Base-by-base conservation (phyloP, 1,140 invertebrate genomes). In the Drosophila ananassae region DNA sequence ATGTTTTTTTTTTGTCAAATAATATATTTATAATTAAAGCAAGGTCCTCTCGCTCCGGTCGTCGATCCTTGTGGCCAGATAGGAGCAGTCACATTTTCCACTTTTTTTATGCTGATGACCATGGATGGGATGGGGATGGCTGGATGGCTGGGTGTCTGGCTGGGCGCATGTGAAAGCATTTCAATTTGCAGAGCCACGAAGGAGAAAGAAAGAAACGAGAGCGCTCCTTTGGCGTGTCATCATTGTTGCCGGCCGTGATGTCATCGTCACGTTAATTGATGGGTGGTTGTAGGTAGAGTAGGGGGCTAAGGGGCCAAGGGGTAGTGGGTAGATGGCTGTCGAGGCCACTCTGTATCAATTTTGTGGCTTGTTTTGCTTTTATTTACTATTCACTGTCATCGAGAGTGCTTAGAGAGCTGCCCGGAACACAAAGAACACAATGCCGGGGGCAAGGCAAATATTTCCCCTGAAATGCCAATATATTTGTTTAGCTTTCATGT, bases 321-420 rank as follows among this genome's bases (percentile, higher is more conserved):
- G 24, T 22, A 54, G 17, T 17, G 17, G 17, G 17, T 17, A 17
- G 17, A 17, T 17, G 17, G 17, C 17, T 17, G 17, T 17, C 17
- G 17, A 17, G 17, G 17, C 17, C 17, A 77, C n/a, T 59, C 54
- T 73, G 57, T 85, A 87, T 81, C 55, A 82, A 72, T 81, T 81
- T 85, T 82, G 61, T 48, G 52, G 77, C 53, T 62, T 44, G 51
- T 64, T 78, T 77, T 81, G 68, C 80, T 78, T 64, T 47, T 25
- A 64, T 78, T 77, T 81, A 79, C 80, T 75, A 71, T 77, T 74
- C 69, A 57, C 52, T 71, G 54, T 57, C 79, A 67, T 44, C 39
- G 51, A 41, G 28, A 69, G 57, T 69, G 41, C 32, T 69, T 57
- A 69, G 63, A 57, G 51, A 56, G 66, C 24, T 30, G 50, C 46